Percentiles rank a stretch among this genome's conserved stretches.
Conservation (phyloP, 2,888 invertebrate species). For the Maniola hyperantus region DNA sequence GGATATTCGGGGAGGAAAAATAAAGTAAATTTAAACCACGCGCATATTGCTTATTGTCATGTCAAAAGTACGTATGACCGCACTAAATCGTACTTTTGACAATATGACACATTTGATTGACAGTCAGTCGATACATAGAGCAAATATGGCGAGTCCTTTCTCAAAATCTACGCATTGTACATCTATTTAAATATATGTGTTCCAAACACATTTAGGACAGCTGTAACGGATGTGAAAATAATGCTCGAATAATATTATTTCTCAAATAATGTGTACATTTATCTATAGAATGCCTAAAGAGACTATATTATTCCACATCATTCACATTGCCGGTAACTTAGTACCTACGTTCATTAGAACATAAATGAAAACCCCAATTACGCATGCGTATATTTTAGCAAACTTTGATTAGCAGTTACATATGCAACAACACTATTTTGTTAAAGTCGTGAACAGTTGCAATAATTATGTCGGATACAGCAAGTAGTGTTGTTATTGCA, state of each 20-base stretch:
- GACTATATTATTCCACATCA: neutral
- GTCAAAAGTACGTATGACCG: too few relatives aligned
- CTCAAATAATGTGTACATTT: neutral
- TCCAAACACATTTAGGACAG: neutral
- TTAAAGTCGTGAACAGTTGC: neutral
- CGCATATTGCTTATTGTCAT: too few relatives aligned
- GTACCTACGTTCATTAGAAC: neutral
- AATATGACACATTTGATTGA: too few relatives aligned
- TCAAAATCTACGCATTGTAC: neutral
- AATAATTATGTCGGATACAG: too few relatives aligned
- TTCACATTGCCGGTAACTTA: neutral
- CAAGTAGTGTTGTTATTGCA: too few relatives aligned
- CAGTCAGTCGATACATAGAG: too few relatives aligned
- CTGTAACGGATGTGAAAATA: neutral
- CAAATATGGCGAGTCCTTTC: too few relatives aligned
- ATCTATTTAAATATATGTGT: neutral
- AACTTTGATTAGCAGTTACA: neutral
- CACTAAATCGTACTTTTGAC: too few relatives aligned
- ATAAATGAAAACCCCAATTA: neutral
- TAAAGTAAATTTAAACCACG: too few relatives aligned
- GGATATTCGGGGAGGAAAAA: too few relatives aligned
- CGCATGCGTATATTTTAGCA: neutral
- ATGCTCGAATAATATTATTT: neutral
- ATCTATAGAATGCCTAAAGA: neutral
- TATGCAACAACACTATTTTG: neutral